Evolutionary conservation across 2,797 vertebrate species (phyloP).

Genomic region (Gallinago stenura): DNA sequence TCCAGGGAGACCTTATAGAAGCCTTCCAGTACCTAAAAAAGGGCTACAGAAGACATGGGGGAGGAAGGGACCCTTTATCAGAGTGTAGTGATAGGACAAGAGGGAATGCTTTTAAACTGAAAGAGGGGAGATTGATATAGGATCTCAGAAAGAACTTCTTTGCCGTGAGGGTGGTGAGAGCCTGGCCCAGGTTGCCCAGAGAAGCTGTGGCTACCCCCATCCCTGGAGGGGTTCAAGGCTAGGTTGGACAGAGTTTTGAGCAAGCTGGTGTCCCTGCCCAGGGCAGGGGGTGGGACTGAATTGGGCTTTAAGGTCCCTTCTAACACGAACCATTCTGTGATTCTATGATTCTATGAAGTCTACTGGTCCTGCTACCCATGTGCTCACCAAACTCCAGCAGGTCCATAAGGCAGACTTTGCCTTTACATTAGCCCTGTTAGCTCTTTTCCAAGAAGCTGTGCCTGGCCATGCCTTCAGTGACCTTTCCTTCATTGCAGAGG

Average conservation of each 20-base stretch:
- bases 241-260: not conserved
- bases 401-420: rapidly evolving
- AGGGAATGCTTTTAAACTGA: no score
- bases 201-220: not conserved
- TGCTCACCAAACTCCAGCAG: not conserved
- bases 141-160: no score
- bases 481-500: not conserved
- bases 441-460: not conserved
- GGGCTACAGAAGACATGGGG: no score
- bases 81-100: no score
- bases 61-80: no score
- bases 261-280: not conserved
- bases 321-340: no score
- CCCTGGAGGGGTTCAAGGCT: not conserved
- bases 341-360: not conserved
- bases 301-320: not conserved
- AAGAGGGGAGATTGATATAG: no score
- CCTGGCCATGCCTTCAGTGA: not conserved
- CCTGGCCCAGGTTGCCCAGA: not conserved
- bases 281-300: not conserved
- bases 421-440: not conserved
- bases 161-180: no score
- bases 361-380: rapidly evolving
- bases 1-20: no score
- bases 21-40: no score